Conservation (phyloP, 2,888 invertebrate genomes). For the Callinectes sapidus region DNA sequence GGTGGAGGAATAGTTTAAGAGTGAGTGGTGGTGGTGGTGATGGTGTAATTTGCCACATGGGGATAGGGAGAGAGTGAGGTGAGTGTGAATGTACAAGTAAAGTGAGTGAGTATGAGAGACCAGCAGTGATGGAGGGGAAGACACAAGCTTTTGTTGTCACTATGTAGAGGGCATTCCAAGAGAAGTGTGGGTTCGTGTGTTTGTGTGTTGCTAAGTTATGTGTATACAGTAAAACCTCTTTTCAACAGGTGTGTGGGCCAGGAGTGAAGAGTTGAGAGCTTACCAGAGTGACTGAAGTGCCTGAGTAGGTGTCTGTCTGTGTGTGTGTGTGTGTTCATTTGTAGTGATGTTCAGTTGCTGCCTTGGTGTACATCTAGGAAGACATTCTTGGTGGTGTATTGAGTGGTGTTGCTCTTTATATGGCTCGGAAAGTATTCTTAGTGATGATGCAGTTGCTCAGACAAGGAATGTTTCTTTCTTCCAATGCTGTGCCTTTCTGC, state of each 20-base stretch:
- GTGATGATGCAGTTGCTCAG: not conserved
- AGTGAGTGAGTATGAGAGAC: not conserved
- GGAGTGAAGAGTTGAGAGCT: not conserved
- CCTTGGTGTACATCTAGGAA: not conserved
- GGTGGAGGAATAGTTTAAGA: not conserved
- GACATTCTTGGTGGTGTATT: not conserved
- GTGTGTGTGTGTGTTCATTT: not conserved
- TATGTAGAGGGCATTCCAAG: not conserved
- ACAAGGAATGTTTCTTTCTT: not conserved
- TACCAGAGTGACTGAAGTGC: conserved; percentile 6
- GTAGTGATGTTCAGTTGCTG: not conserved
- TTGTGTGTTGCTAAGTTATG: not conserved
- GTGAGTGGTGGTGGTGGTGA: not conserved
- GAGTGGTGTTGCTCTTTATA: not conserved
- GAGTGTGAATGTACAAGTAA: not conserved
- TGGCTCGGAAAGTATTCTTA: not conserved
- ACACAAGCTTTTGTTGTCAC: not conserved
- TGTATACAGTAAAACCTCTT: not conserved
- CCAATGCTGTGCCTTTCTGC: conserved; percentile 10
- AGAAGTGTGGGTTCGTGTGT: no score
- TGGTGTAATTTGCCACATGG: not conserved
- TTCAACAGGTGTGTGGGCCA: not conserved
- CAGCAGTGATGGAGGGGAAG: not conserved
- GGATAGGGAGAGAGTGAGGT: not conserved
- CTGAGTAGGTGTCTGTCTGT: not conserved